Base-by-base conservation (phyloP, 2,888 invertebrate species). In the Phymatocera aterrima region DNA sequence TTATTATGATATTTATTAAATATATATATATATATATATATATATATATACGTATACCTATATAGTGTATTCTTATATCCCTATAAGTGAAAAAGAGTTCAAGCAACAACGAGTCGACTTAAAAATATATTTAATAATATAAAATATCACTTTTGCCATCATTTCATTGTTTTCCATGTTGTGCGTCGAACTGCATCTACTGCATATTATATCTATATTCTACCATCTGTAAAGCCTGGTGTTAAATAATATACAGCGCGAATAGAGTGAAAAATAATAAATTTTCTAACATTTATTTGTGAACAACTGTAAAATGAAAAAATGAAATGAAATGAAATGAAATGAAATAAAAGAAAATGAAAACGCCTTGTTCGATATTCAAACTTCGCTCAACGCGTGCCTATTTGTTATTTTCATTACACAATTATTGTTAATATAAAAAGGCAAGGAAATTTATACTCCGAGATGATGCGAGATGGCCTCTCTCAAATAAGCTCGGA, bases 401-500 rank as follows among this genome's bases (percentile, higher is more conserved):
- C n/a, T n/a, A n/a, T n/a, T n/a, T n/a, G n/a, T n/a, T n/a, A n/a
- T n/a, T n/a, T n/a, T n/a, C n/a, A n/a, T n/a, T n/a, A 46, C 40
- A 43, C 60, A n/a, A 21, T 24, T 68, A n/a, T n/a, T n/a, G n/a
- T n/a, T n/a, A n/a, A n/a, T 10, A 28, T 43, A 18, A 8, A 37
- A 37, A 68, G 68, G 68, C 28, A 46, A n/a, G 51, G 15, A 51
- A 72, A 72, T 18, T 72, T 72, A 18, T 15, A 51, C n/a, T n/a
- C n/a, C 34, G 34, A 72, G 51, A 72, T 51, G 31, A 72, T 51
- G 72, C 72, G 70, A 78, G 51, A 57, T 70, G 78, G 78, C 78
- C 78, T n/a, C n/a, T n/a, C n/a, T 78, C 12, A 40, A 48, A 37
- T 68, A 65, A 78, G 79, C 77, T 37, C 79, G 80, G 78, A 72